phyloP scores from a whole-genome alignment of 2,797 vertebrate species.

The Natrix natrix region DNA sequence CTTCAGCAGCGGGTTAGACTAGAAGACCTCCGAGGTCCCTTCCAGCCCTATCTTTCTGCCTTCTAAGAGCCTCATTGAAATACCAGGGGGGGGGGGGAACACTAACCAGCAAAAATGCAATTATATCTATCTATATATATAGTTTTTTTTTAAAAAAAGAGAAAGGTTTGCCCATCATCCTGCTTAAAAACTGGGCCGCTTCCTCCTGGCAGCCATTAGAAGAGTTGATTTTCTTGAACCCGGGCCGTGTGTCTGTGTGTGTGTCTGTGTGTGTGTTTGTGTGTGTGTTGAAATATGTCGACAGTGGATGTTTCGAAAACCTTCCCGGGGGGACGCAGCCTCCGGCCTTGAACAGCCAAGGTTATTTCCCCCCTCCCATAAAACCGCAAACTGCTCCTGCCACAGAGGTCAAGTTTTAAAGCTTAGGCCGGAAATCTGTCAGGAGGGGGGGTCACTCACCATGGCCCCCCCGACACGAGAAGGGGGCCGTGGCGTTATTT shows the following conservation, averaged over 20 bases:
- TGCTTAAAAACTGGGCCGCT: background rate
- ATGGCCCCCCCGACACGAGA: too few species aligned
- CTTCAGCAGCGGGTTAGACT: background rate
- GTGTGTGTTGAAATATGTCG: background rate
- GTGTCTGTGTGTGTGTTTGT: too few species aligned
- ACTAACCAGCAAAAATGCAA: background rate
- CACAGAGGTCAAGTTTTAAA: background rate
- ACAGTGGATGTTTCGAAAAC: background rate
- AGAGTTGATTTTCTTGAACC: background rate
- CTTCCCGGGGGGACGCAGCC: background rate
- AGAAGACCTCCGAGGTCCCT: background rate
- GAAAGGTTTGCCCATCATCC: background rate
- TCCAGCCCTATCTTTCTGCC: background rate
- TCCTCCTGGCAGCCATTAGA: background rate
- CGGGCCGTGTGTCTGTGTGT: too few species aligned
- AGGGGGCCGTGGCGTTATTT: background rate
- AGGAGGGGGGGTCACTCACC: background rate
- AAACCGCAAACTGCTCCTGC: background rate
- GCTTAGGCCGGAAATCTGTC: background rate
- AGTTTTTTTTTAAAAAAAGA: background rate
- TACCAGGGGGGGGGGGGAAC: background rate
- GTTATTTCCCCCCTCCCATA: background rate
- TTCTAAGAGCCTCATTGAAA: background rate
- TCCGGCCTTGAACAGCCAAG: background rate
- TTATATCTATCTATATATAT: background rate